These are phyloP conservation scores for Halictus quadricinctus DNA, from an alignment of 2,888 invertebrate genomes.

Conservation along the genomic window DNA sequence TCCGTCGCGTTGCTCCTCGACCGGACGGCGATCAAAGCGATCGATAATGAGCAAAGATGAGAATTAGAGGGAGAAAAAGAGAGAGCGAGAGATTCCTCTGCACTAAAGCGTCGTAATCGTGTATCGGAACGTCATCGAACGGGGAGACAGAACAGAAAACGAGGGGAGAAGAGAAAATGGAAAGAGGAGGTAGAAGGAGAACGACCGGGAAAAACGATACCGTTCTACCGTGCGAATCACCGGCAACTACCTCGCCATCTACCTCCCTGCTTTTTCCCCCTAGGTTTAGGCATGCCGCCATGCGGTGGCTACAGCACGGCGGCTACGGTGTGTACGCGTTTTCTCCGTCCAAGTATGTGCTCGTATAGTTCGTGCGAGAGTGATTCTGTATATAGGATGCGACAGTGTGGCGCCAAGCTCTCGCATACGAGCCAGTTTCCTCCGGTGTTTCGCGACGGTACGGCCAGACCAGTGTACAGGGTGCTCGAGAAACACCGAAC, in stretches of 20 bases:
- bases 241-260: conserved; percentile 19
- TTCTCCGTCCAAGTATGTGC: conserved; percentile 31
- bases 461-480: conserved; percentile 35
- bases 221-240: conserved; percentile 14
- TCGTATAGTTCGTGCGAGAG: conserved; percentile 58
- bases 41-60: conserved; percentile 4
- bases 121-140: not conserved
- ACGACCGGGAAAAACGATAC: conserved; percentile 16
- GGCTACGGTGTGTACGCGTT: conserved; percentile 16
- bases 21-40: not conserved
- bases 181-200: not conserved
- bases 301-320: not conserved
- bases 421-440: conserved; percentile 62
- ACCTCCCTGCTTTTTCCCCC: conserved; percentile 10
- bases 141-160: not conserved
- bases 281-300: conserved; percentile 14
- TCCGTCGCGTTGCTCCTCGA: not conserved
- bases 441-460: conserved; percentile 47
- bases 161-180: not conserved
- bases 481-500: conserved; percentile 32
- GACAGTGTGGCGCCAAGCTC: conserved; percentile 77
- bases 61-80: not conserved
- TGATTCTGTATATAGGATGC: conserved; percentile 75
- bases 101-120: not conserved
- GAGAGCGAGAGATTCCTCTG: not conserved